Evolutionary conservation across 1,140 invertebrate species (phyloP), one percentile per base, ranked within the genome.

Genomic region (Anoplolepis gracilipes): DNA sequence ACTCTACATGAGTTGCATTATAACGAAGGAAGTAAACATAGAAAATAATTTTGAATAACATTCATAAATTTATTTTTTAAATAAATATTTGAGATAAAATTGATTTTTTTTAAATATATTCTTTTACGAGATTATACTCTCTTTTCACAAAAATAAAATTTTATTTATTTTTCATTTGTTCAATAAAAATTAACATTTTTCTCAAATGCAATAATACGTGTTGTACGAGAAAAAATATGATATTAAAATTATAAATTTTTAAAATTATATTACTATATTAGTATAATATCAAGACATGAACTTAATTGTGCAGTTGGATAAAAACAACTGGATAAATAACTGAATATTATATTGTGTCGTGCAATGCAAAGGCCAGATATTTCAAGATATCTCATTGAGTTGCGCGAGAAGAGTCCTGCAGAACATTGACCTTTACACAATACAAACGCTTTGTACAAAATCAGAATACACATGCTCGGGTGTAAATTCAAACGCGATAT

Each of bases 371-470:
- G 28, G 13, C 3, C 57, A 22, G 65, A 59, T 61, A 61, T 46
- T 81, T 25, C 22, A 49, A 82, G 53, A 59, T 42, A 28, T 16
- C 33, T 6, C 25, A 22, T 42, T 7, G 25, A 70, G 57, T 70
- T 11, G 36, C 19, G 49, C 36, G 42, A 42, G 76, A 67, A 53
- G 22, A 36, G 30, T 25, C 13, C 11, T 42, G 0, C 11, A 25
- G 10, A 25, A 82, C 78, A 82, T 42, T 72, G 78, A 82, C 53
- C 78, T 82, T 49, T 70, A 70, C 33, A n/a, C 39, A 82, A 72
- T 42, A 59, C 36, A 61, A 82, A 61, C 67, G 49, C 49, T 70
- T 81, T 59, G 46, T 28, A 49, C 33, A 36, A 53, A 39, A 57
- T 55, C 46, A 22, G 39, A 22, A 13, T 79, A 67, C 62, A 79